Base-by-base conservation (phyloP, 1,140 invertebrate genomes). In the Dufourea novaeangliae region DNA sequence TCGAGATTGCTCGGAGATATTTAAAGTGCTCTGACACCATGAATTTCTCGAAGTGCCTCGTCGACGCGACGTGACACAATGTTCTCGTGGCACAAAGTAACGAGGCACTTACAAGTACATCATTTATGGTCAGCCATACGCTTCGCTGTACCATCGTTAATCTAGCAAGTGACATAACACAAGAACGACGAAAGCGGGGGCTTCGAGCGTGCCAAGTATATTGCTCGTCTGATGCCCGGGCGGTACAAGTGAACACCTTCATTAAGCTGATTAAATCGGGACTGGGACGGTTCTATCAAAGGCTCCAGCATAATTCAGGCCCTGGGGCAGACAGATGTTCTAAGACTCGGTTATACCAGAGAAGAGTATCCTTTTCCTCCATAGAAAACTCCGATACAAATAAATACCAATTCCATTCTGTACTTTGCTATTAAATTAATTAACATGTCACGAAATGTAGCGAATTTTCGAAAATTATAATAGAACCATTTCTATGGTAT, bases 101-200 rank as follows among this genome's bases (percentile, higher is more conserved):
- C 52, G 10, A 22, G 50, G 39, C 37, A 69, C 64, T 76, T 69
- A 62, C 11, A 62, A 62, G 34, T 59, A 27, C 29, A 32, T 39
- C 73, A 61, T 76, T 69, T 69, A 76, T 59, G 73, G 54, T 5
- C 64, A 64, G 8, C 50, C 0, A 2, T 27, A 17, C 12, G 52
- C 64, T n/a, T 17, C 39, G 17, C 32, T 27, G 39, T 8, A 4
- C n/a, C 29, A 17, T 75, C 73, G 52, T 75, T 68, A 75, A 75
- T 75, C 52, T 75, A 68, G 41, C 29, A 57, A 56, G 64, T 59
- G 73, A 75, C 73, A 59, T 67, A 74, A 74, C 50, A 29, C 27
- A 46, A 39, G 63, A 67, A 56, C 52, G 52, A 59, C 37, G 52
- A n/a, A 11, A 34, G n/a, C 34, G 61, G 25, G 12, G 52, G 22